Evolutionary conservation across 2,797 vertebrate genomes (phyloP).

Genomic region (Siniperca obscura): DNA sequence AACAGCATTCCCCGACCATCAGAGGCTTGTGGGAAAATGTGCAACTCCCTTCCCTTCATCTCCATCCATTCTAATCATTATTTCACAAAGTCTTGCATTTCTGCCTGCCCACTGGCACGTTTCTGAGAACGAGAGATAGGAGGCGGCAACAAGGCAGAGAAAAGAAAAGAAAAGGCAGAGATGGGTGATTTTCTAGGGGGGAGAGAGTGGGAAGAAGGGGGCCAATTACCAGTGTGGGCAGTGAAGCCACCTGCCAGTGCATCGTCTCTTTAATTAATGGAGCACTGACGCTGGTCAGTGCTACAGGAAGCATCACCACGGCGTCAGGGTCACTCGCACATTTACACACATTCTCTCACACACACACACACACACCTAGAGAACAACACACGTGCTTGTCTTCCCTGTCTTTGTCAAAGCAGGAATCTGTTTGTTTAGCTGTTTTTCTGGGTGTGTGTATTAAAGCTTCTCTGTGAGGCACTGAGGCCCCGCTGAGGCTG

Average conservation of each 20-base stretch:
- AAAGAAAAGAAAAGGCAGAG: slow-evolving; percentile 88
- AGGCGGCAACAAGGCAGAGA: slow-evolving; percentile 81
- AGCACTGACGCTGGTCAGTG: slow-evolving; percentile 94
- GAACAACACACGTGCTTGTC: slow-evolving; percentile 79
- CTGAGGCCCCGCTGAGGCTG: slow-evolving; percentile 69
- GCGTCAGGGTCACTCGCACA: slow-evolving; percentile 88
- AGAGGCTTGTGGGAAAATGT: slow-evolving; percentile 86
- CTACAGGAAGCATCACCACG: slow-evolving; percentile 91
- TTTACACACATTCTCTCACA: slow-evolving; percentile 56
- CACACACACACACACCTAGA: slow-evolving; percentile 15
- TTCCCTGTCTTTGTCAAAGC: slow-evolving; percentile 87
- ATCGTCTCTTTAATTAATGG: slow-evolving; percentile 96
- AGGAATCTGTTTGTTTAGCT: slow-evolving; percentile 92
- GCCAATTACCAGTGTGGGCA: slow-evolving; percentile 96
- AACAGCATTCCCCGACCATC: slow-evolving; percentile 88
- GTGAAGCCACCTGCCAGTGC: slow-evolving; percentile 96
- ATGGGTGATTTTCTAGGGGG: slow-evolving; percentile 81
- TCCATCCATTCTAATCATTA: slow-evolving; percentile 95
- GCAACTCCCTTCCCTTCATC: slow-evolving; percentile 81
- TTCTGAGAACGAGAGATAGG: slow-evolving; percentile 85
- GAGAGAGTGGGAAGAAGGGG: slow-evolving; percentile 90
- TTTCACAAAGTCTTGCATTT: slow-evolving; percentile 94
- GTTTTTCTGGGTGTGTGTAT: slow-evolving; percentile 79
- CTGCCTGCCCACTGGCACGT: slow-evolving; percentile 96
- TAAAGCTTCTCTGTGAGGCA: slow-evolving; percentile 75